Evolutionary conservation across 2,113 vertebrate species (phyloP).

Genomic region (Neodon shergylaensis): DNA sequence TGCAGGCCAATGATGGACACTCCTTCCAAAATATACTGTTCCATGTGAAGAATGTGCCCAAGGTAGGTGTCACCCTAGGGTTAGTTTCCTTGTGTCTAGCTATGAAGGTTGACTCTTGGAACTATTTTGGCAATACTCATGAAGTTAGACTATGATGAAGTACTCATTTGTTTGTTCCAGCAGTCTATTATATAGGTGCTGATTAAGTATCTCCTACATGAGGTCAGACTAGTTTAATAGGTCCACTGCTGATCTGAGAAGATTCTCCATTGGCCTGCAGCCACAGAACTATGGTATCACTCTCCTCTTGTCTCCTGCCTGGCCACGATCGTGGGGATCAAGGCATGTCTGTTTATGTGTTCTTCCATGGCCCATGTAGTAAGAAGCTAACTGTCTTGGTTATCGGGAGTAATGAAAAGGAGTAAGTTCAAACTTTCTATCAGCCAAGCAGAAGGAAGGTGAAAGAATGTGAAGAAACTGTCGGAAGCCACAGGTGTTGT

Average conservation of each 20-base stretch:
- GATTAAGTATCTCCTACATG: background rate
- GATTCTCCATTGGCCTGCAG: background rate
- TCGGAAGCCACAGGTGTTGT: background rate
- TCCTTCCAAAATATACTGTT: conserved; percentile 93
- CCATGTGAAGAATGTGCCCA: conserved; percentile 83
- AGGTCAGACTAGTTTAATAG: background rate
- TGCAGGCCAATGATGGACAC: conserved; percentile 94
- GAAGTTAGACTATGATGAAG: background rate
- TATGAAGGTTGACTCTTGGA: background rate
- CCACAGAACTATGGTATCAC: background rate
- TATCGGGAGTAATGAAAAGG: background rate
- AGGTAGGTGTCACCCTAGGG: conserved; percentile 85
- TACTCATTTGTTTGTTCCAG: background rate
- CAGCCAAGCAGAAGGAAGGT: background rate
- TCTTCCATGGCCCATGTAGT: background rate
- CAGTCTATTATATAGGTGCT: background rate
- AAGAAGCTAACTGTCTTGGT: background rate
- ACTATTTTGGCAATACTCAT: background rate
- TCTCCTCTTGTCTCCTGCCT: background rate
- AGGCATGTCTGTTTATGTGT: background rate
- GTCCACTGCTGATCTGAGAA: background rate
- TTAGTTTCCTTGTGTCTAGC: background rate
- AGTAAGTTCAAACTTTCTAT: background rate
- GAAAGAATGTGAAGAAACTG: background rate
- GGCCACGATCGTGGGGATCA: background rate